Evolutionary conservation across 2,797 vertebrate genomes (phyloP).

Genomic region (Delichon dasypus): DNA sequence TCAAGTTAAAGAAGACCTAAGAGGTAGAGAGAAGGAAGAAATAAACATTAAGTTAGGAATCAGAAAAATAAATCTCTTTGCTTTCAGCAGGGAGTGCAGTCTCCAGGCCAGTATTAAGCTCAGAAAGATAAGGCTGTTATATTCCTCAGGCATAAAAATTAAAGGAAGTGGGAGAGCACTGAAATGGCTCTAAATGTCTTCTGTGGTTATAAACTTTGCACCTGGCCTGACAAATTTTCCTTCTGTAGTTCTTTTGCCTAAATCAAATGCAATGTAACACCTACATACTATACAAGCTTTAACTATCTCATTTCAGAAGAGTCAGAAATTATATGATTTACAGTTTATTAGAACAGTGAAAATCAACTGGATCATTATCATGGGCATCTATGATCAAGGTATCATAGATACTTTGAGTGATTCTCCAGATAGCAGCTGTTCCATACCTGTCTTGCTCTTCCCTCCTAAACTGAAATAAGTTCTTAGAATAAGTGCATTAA

Average conservation of each 20-base stretch:
- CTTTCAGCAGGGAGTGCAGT: constrained; percentile 61
- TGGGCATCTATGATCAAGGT: too few species aligned
- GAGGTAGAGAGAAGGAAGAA: constrained; percentile 16
- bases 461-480: neutral
- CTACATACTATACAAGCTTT: neutral
- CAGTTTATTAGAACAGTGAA: neutral
- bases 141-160: constrained; percentile 65
- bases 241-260: neutral
- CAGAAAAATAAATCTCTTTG: constrained; percentile 55
- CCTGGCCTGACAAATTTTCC: neutral
- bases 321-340: neutral
- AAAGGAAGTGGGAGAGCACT: neutral
- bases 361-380: neutral
- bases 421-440: neutral
- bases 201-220: constrained; percentile 10
- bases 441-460: neutral
- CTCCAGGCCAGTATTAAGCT: constrained; percentile 62
- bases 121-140: constrained; percentile 61
- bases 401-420: neutral
- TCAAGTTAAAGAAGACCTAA: constrained; percentile 30
- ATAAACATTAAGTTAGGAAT: constrained; percentile 48
- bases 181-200: constrained; percentile 17
- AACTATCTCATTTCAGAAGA: neutral
- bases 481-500: neutral
- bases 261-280: neutral